phyloP scores from a whole-genome alignment of 1,140 invertebrate genomes.

The Chionoecetes opilio region DNA sequence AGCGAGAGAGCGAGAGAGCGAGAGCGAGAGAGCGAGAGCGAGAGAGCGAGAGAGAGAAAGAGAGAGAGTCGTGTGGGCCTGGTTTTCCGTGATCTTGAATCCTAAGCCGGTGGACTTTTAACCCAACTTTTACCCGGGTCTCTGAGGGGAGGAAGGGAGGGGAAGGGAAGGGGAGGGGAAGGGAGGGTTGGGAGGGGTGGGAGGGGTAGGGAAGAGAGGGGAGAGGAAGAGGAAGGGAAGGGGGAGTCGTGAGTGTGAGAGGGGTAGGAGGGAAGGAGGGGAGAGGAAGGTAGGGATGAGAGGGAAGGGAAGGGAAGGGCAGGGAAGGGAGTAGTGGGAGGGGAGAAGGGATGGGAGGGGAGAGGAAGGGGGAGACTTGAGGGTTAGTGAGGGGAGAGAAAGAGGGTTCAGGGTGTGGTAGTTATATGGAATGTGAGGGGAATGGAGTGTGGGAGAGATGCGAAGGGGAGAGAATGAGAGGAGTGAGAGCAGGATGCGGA shows the following conservation, averaged over 20 bases:
- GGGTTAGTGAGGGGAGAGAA: too few relatives aligned
- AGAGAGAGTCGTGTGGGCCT: constrained; percentile 5
- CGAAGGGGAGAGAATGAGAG: too few relatives aligned
- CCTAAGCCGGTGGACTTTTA: constrained; percentile 40
- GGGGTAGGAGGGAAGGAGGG: neutral
- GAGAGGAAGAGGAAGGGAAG: neutral
- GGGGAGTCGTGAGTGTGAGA: neutral
- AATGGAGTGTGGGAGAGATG: too few relatives aligned
- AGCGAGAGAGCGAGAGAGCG: neutral
- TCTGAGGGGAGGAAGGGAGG: neutral
- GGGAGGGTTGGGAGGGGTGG: neutral
- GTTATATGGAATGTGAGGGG: too few relatives aligned
- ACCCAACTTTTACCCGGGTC: constrained; percentile 44
- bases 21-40: neutral
- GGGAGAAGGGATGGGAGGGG: too few relatives aligned
- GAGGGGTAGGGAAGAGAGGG: neutral
- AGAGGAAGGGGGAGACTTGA: too few relatives aligned
- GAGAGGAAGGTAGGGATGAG: neutral
- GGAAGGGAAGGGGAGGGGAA: neutral
- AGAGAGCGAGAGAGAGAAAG: constrained; percentile 8
- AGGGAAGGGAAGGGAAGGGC: neutral
- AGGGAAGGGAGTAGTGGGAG: too few relatives aligned
- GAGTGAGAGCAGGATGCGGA: too few relatives aligned
- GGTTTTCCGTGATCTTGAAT: constrained; percentile 65
- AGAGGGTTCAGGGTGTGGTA: too few relatives aligned